Percentiles rank a stretch among this genome's conserved stretches.
Conservation (phyloP, 2,888 invertebrate genomes). For the Callosobruchus maculatus region DNA sequence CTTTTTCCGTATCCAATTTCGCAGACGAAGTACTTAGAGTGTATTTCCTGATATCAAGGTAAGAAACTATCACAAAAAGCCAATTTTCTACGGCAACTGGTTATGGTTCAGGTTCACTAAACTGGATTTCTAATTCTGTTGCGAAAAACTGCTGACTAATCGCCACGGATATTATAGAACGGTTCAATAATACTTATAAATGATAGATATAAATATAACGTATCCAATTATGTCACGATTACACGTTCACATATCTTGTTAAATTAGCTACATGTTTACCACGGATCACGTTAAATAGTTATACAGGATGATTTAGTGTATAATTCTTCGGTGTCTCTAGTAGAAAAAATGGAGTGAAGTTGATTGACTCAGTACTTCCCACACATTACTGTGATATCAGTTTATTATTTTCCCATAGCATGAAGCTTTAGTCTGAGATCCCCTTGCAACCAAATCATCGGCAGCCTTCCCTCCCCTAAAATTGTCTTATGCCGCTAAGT, state of each 20-base stretch:
- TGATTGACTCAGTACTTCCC: too few species aligned
- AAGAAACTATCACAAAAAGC: slow-evolving; percentile 17
- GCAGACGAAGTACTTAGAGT: neutral
- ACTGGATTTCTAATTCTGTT: slow-evolving; percentile 25
- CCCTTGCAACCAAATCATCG: too few species aligned
- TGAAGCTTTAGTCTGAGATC: too few species aligned
- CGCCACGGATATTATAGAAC: neutral
- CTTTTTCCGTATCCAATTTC: neutral
- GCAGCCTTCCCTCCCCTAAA: too few species aligned
- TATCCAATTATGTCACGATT: neutral
- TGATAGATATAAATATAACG: neutral
- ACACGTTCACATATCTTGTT: neutral
- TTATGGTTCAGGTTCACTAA: slow-evolving; percentile 20
- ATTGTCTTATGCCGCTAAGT: too few species aligned
- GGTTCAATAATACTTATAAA: neutral
- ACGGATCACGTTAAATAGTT: neutral
- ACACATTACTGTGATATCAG: too few species aligned
- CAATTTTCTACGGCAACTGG: slow-evolving; percentile 20
- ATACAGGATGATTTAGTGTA: too few species aligned
- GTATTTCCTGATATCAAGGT: slow-evolving; percentile 15
- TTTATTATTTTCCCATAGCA: too few species aligned
- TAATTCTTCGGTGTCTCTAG: too few species aligned
- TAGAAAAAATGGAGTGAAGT: too few species aligned
- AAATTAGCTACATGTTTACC: neutral
- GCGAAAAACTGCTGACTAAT: slow-evolving; percentile 3